Conservation (phyloP, 1,140 invertebrate genomes). For the Pogonus chalceus region DNA sequence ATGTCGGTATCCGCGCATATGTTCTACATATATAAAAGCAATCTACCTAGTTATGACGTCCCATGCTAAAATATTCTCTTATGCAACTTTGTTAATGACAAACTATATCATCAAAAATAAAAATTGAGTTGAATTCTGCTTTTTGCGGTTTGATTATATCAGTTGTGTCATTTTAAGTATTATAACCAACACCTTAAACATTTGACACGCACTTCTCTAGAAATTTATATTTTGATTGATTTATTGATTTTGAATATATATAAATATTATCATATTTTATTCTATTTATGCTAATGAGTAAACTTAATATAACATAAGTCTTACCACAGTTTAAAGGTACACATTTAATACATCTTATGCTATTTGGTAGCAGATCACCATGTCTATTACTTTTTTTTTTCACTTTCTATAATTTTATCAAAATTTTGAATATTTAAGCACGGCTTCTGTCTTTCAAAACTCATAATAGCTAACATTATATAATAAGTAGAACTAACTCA, state of each 20-base stretch:
- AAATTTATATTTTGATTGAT: constrained; percentile 29
- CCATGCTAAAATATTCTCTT: constrained; percentile 31
- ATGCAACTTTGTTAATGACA: constrained; percentile 33
- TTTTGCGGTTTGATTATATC: constrained; percentile 21
- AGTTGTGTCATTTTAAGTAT: constrained; percentile 26
- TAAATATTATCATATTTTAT: constrained; percentile 28
- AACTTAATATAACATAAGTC: constrained; percentile 28
- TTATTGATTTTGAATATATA: constrained; percentile 31
- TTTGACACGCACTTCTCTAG: constrained; percentile 18
- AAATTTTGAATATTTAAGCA: neutral
- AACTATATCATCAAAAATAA: constrained; percentile 34
- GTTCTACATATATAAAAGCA: constrained; percentile 34
- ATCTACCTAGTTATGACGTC: constrained; percentile 29
- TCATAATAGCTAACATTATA: too few species aligned
- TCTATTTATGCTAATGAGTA: too few species aligned
- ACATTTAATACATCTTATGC: neutral
- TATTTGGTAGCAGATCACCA: neutral
- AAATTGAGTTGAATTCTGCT: constrained; percentile 25
- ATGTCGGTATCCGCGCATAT: constrained; percentile 34
- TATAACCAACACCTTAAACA: constrained; percentile 24
- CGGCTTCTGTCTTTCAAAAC: neutral
- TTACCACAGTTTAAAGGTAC: constrained; percentile 30
- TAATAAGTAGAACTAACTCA: too few species aligned
- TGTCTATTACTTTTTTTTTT: neutral
- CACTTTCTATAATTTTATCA: neutral